phyloP scores from a whole-genome alignment of 2,888 invertebrate genomes.

The Eulithis prunata region DNA sequence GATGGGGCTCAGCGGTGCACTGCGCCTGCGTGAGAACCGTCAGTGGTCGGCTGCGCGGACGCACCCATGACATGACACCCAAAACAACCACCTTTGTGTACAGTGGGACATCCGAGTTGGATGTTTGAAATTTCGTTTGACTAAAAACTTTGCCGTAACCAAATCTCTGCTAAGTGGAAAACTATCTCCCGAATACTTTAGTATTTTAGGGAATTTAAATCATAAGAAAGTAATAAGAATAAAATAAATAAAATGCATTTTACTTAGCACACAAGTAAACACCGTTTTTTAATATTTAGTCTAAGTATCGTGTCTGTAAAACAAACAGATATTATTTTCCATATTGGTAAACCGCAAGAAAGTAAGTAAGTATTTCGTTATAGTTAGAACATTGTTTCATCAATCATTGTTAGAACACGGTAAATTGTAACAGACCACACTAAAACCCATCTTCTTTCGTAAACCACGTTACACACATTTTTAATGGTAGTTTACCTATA shows the following conservation, averaged over 20 bases:
- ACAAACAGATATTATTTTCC: too few relatives aligned
- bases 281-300: too few relatives aligned
- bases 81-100: slow-evolving; percentile 61
- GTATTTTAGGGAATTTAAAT: not conserved
- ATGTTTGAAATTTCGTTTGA: slow-evolving; percentile 24
- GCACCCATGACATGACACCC: slow-evolving; percentile 46
- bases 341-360: not conserved
- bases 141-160: slow-evolving; percentile 8
- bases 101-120: slow-evolving; percentile 49
- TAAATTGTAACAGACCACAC: slow-evolving; percentile 27
- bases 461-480: slow-evolving; percentile 17
- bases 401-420: slow-evolving; percentile 18
- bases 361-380: slow-evolving; percentile 13
- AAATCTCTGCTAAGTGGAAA: not conserved
- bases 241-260: too few relatives aligned
- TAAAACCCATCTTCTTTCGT: slow-evolving; percentile 29
- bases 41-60: slow-evolving; percentile 45
- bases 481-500: slow-evolving; percentile 13
- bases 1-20: slow-evolving; percentile 57
- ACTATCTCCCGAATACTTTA: not conserved
- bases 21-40: slow-evolving; percentile 56
- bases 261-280: too few relatives aligned
- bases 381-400: slow-evolving; percentile 23
- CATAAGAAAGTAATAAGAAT: too few relatives aligned
- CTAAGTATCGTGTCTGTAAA: too few relatives aligned